Evolutionary conservation across 2,797 vertebrate genomes (phyloP).

Genomic region (Sebastes iracundus): DNA sequence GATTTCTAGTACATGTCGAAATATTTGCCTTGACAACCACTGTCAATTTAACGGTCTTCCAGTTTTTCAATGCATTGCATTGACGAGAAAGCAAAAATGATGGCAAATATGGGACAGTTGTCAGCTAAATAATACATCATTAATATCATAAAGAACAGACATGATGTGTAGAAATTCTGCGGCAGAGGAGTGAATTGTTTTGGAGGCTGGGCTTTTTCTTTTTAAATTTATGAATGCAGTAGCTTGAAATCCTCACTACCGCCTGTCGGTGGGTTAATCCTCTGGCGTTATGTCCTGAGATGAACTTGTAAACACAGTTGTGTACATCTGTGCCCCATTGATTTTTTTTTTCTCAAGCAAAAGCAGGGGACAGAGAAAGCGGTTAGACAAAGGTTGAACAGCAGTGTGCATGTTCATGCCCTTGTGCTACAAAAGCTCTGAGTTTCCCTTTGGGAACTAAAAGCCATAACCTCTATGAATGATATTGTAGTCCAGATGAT

Average conservation of each 20-base stretch:
- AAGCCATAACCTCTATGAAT: constrained; percentile 27
- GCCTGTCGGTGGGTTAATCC: constrained; percentile 44
- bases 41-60: neutral
- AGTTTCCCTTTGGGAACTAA: constrained; percentile 29
- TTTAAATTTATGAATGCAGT: constrained; percentile 14
- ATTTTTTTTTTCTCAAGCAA: constrained; percentile 48
- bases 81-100: neutral
- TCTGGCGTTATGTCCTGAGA: constrained; percentile 52
- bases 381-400: constrained; percentile 46
- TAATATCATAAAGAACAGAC: neutral
- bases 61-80: neutral
- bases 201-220: neutral
- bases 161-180: neutral
- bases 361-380: constrained; percentile 58
- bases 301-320: constrained; percentile 69
- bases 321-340: constrained; percentile 67
- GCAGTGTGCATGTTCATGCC: constrained; percentile 41
- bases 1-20: neutral
- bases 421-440: constrained; percentile 52
- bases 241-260: constrained; percentile 22
- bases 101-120: neutral
- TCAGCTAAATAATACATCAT: neutral
- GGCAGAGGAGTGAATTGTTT: neutral
- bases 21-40: neutral
- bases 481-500: constrained; percentile 6